These are phyloP conservation scores for Muntiacus muntjak DNA, from an alignment of 2,113 vertebrate genomes.

Conservation along the genomic window DNA sequence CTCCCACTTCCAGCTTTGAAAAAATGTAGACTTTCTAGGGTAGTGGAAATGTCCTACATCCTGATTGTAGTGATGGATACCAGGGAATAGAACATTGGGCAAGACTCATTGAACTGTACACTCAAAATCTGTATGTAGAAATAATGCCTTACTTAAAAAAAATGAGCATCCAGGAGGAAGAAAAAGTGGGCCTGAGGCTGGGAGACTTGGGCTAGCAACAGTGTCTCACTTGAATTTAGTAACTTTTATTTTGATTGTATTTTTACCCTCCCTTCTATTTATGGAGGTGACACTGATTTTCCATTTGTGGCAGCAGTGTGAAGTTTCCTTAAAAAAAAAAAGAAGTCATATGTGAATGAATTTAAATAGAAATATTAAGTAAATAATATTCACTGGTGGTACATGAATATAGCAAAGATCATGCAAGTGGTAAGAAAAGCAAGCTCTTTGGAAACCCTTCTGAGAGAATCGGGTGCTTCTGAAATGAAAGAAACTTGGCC, in stretches of 20 bases:
- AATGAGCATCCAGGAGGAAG: rapidly evolving
- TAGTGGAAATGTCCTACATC: background rate
- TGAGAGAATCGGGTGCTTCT: background rate
- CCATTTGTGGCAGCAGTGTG: background rate
- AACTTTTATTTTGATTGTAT: conserved; percentile 31
- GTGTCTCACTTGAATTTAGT: background rate
- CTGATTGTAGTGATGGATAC: background rate
- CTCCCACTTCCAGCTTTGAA: background rate
- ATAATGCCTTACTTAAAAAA: background rate
- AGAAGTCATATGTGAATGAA: background rate
- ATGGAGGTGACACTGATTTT: conserved; percentile 41
- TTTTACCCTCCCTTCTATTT: conserved; percentile 31
- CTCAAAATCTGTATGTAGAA: background rate
- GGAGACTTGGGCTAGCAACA: background rate
- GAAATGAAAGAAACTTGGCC: background rate
- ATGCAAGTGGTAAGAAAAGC: background rate
- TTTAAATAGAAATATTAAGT: conserved; percentile 21
- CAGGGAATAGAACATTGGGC: background rate
- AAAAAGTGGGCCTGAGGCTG: background rate
- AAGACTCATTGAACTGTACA: background rate
- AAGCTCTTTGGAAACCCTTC: background rate
- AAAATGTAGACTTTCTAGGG: background rate
- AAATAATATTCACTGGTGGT: background rate
- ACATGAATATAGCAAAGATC: background rate
- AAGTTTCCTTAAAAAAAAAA: conserved; percentile 18